phyloP scores from a whole-genome alignment of 2,797 vertebrate species.

The Eleutherodactylus coqui region DNA sequence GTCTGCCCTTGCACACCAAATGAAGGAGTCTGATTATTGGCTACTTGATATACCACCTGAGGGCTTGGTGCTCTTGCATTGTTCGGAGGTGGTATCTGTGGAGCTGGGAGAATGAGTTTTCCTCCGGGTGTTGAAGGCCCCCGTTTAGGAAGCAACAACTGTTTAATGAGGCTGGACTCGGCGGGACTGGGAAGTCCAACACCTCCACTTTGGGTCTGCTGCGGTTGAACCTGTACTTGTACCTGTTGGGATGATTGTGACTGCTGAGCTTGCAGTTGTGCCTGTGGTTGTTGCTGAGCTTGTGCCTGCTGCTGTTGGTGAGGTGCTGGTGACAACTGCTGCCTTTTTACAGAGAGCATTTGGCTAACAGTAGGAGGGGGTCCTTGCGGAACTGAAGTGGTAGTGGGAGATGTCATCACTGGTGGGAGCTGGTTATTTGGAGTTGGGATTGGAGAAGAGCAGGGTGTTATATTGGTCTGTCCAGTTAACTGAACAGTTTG shows the following conservation, averaged over 20 bases:
- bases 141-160: conserved; percentile 97
- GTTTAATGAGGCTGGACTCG: conserved; percentile 98
- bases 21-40: conserved; percentile 81
- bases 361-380: conserved; percentile 91
- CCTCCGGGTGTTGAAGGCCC: conserved; percentile 95
- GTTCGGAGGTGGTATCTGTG: conserved; percentile 93
- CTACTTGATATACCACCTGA: conserved; percentile 95
- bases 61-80: conserved; percentile 87
- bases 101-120: conserved; percentile 96
- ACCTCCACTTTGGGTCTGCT: conserved; percentile 75
- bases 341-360: conserved; percentile 91
- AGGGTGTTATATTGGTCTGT: conserved; percentile 84
- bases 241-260: conserved; percentile 77
- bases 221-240: conserved; percentile 75
- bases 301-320: conserved; percentile 75
- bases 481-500: conserved; percentile 91
- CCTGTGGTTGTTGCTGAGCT: conserved; percentile 66
- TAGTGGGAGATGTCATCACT: conserved; percentile 79
- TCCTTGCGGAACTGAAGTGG: conserved; percentile 81
- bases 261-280: conserved; percentile 76
- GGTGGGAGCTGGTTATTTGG: conserved; percentile 79
- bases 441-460: conserved; percentile 78
- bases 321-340: conserved; percentile 71
- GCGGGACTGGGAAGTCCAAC: conserved; percentile 88
- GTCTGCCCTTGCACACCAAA: conserved; percentile 85